A percentile compares a stretch with the other conserved stretches of the same genome.
These are phyloP conservation scores for Araneus ventricosus DNA, from an alignment of 1,140 invertebrate genomes.

Conservation along the genomic window DNA sequence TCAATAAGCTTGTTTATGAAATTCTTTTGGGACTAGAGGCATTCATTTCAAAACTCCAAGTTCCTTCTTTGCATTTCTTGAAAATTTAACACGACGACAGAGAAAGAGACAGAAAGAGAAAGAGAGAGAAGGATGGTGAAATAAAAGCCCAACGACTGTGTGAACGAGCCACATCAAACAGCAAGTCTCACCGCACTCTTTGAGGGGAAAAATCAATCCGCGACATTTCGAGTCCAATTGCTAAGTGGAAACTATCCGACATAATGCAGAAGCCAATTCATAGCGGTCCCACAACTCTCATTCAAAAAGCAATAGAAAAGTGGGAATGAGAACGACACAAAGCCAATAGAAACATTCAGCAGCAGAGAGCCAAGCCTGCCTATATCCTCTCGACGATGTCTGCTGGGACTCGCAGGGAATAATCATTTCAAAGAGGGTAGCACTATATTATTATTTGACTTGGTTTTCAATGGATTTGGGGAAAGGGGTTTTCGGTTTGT, in stretches of 20 bases:
- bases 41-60: neutral
- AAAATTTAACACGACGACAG: neutral
- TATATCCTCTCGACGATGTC: constrained; percentile 33
- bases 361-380: neutral
- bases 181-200: neutral
- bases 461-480: constrained; percentile 51
- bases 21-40: neutral
- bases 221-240: constrained; percentile 36
- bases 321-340: constrained; percentile 51
- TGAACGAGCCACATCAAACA: constrained; percentile 7
- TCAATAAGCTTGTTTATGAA: neutral
- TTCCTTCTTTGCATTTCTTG: constrained; percentile 11
- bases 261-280: constrained; percentile 40
- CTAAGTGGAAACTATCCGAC: constrained; percentile 29
- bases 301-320: constrained; percentile 66
- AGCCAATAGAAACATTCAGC: constrained; percentile 51
- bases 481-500: constrained; percentile 56
- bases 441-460: constrained; percentile 69
- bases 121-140: neutral
- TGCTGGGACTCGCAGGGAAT: constrained; percentile 41
- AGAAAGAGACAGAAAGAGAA: neutral
- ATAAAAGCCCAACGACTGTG: neutral
- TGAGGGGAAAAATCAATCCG: constrained; percentile 26
- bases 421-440: constrained; percentile 64
- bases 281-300: constrained; percentile 38